phyloP scores from a whole-genome alignment of 2,797 vertebrate species.

The Sebastes cheni region DNA sequence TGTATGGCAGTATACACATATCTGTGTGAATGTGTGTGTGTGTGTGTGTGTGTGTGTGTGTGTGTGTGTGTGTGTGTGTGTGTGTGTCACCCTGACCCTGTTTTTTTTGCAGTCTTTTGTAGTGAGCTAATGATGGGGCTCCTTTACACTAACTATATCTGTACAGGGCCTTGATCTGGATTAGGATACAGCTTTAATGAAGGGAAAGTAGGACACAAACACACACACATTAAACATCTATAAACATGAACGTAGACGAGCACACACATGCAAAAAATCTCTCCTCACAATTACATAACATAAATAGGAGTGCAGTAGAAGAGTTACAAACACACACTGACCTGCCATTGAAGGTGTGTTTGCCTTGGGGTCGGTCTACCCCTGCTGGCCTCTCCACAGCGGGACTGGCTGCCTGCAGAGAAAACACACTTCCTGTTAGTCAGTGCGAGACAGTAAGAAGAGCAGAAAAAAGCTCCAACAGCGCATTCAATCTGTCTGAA shows the following conservation, averaged over 20 bases:
- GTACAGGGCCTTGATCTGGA: slow-evolving; percentile 78
- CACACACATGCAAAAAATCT: neutral
- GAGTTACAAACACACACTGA: slow-evolving; percentile 45
- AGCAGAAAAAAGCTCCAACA: neutral
- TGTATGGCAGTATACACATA: neutral
- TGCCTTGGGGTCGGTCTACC: slow-evolving; percentile 54
- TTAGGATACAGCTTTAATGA: slow-evolving; percentile 68
- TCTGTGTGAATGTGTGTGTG: neutral
- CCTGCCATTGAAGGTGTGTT: slow-evolving; percentile 61
- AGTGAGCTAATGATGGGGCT: slow-evolving; percentile 81
- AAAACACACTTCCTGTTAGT: slow-evolving; percentile 44
- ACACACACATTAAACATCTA: slow-evolving; percentile 35
- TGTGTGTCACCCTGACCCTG: slow-evolving; percentile 64
- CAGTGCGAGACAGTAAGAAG: neutral
- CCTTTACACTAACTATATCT: slow-evolving; percentile 73
- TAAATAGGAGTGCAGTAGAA: neutral
- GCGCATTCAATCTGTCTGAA: neutral
- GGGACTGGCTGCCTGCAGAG: slow-evolving; percentile 55
- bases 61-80: no score
- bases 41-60: no score
- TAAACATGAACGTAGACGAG: slow-evolving; percentile 43
- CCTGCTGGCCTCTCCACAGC: slow-evolving; percentile 52
- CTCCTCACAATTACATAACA: neutral
- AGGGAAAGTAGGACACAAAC: slow-evolving; percentile 73
- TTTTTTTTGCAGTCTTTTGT: slow-evolving; percentile 78